Evolutionary conservation across 1,140 invertebrate genomes (phyloP).

Genomic region (Eriosoma lanigerum): DNA sequence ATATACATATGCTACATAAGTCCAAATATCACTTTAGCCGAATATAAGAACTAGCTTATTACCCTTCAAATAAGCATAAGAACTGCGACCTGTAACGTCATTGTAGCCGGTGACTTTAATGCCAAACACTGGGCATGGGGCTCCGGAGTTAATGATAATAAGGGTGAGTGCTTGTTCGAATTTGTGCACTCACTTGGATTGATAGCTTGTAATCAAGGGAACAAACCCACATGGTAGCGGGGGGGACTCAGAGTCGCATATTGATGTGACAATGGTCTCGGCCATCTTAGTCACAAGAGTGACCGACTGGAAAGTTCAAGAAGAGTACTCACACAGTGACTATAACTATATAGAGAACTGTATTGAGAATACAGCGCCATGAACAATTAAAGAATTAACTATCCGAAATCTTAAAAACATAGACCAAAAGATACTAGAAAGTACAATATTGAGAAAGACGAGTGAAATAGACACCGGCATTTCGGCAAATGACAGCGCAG

Average conservation of each 20-base stretch:
- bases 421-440: too few species aligned
- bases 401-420: too few species aligned
- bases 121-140: neutral
- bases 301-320: neutral
- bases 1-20: neutral
- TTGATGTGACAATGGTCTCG: neutral
- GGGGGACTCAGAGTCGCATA: neutral
- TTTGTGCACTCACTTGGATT: neutral
- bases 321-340: neutral
- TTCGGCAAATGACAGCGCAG: too few species aligned
- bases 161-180: neutral
- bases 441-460: too few species aligned
- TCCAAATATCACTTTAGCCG: neutral
- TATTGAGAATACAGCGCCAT: neutral
- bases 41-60: neutral
- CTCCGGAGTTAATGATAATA: neutral
- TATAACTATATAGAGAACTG: neutral
- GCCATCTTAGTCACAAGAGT: neutral
- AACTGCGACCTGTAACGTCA: neutral
- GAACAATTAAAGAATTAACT: too few species aligned
- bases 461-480: too few species aligned
- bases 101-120: slow-evolving; percentile 20
- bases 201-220: neutral
- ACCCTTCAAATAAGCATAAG: neutral
- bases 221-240: neutral